Base-by-base conservation (phyloP, 2,113 vertebrate species). In the Sylvia atricapilla region DNA sequence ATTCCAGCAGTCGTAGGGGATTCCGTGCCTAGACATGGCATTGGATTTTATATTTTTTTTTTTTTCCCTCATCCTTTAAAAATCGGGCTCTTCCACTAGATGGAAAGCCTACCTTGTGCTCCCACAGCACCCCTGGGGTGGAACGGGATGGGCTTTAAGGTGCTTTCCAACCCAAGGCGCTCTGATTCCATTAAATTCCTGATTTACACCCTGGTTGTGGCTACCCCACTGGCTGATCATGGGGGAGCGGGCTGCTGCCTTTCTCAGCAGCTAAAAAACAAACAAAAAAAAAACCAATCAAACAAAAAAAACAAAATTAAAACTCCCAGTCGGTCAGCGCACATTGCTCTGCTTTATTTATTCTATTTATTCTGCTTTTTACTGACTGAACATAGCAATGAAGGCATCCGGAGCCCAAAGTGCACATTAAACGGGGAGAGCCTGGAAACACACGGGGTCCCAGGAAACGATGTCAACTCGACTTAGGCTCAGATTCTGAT, bases 21-120 rank as follows among this genome's bases (percentile, higher is more conserved):
- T 28, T 1, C 44, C 3, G 2, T 1, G 2, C 0, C 6, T 13
- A 15, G 47, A 1, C 1, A 0, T 2, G 24, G 16, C 10, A 0
- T 2, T 15, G 44, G 25, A 3, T 7, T 10, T 24, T n/a, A n/a
- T n/a, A n/a, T n/a, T 53, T 30, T 10, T 37, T 24, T 55, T 28
- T 30, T 18, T 11, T 6, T 2, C 35, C 67, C 23, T 58, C 24
- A 5, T 8, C 20, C 55, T 76, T 88, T 39, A 60, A 18, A 41
- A 35, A 5, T 8, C n/a, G 17, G 22, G 25, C 7, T 46, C 41
- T 8, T 3, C 2, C 31, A 33, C 13, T 22, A 8, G 49, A 39
- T 21, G 53, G 30, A 44, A 37, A 55, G 11, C 2, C 10, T 6
- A 6, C 15, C 20, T 19, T 9, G 39, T 15, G 8, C 33, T 80